A percentile compares a stretch with the other conserved stretches of the same genome.
Conservation (phyloP, 1,140 invertebrate genomes). For the Brachionus calyciflorus region DNA sequence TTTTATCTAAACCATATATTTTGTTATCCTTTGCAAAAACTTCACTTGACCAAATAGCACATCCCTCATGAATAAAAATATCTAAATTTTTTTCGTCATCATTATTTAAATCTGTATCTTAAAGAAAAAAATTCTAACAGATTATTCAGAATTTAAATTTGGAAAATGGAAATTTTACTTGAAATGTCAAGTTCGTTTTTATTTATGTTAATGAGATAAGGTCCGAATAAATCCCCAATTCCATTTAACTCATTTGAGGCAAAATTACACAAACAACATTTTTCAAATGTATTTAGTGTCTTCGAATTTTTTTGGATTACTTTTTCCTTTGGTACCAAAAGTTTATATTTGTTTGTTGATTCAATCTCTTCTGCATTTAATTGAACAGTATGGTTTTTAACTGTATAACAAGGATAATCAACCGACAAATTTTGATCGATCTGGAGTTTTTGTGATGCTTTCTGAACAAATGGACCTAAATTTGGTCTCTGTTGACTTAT, state of each 20-base stretch:
- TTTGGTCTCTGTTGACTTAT: neutral
- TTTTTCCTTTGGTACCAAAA: neutral
- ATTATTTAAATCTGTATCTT: neutral
- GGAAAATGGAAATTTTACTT: no score
- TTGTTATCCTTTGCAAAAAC: slow-evolving; percentile 3
- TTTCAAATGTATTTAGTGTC: neutral
- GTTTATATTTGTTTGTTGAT: neutral
- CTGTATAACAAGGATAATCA: neutral
- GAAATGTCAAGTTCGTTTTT: no score
- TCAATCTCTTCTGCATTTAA: neutral
- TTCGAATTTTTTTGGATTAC: neutral
- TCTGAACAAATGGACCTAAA: neutral
- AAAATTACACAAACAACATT: neutral
- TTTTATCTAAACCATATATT: neutral
- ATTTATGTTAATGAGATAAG: no score
- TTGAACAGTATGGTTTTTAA: slow-evolving; percentile 2
- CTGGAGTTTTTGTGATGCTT: slow-evolving; percentile 8
- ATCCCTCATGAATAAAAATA: neutral
- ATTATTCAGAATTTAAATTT: no score
- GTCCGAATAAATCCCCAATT: no score
- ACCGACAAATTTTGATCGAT: neutral
- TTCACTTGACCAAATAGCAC: slow-evolving; percentile 3
- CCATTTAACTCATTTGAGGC: neutral
- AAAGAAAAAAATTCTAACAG: neutral
- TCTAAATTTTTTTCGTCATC: neutral